Evolutionary conservation across 2,797 vertebrate species (phyloP), one percentile per base, ranked within the genome.

Genomic region (Premnoplex brunnescens): DNA sequence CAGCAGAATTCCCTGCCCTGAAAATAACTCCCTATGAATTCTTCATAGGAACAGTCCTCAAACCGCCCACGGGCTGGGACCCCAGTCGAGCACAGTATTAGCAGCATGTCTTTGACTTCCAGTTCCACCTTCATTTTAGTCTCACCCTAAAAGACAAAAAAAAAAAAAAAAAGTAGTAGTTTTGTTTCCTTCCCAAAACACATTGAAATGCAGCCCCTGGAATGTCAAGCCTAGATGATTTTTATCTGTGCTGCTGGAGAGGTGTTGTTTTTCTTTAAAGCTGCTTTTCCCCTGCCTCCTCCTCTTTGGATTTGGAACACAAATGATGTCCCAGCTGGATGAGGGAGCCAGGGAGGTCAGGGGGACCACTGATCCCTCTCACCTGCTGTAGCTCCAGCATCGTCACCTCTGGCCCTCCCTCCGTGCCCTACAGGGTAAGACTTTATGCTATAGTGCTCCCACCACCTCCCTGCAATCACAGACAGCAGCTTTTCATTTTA

Each of bases 1-100:
- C 21, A 36, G 62, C 73, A 84, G 73, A 94, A 95, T 56, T 91
- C 76, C 71, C 74, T 73, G 63, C 39, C 62, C 84, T 89, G 89
- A 46, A 88, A 74, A 81, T 26, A 73, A 79, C 60, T 51, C 66
- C 54, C 7, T 12, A 41, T 62, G 55, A 87, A 91, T 91, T 69
- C 86, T 77, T 77, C 54, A 80, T 13, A 27, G 54, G 36, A 85
- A n/a, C 19, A 60, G 44, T 22, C 24, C 69, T 78, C 55, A 55
- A 63, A 88, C 78, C 14, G 58, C n/a, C 36, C 51, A 24, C 36
- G 41, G 75, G 14, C 28, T 87, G 60, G 43, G 21, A 79, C 20
- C 48, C 55, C 0, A 2, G 46, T 48, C 32, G 72, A 64, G 49
- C 36, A n/a, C 30, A 7, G 21, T 41, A 30, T 66, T 34, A 64